phyloP scores from a whole-genome alignment of 2,888 invertebrate species.

The Branchellion lobata region DNA sequence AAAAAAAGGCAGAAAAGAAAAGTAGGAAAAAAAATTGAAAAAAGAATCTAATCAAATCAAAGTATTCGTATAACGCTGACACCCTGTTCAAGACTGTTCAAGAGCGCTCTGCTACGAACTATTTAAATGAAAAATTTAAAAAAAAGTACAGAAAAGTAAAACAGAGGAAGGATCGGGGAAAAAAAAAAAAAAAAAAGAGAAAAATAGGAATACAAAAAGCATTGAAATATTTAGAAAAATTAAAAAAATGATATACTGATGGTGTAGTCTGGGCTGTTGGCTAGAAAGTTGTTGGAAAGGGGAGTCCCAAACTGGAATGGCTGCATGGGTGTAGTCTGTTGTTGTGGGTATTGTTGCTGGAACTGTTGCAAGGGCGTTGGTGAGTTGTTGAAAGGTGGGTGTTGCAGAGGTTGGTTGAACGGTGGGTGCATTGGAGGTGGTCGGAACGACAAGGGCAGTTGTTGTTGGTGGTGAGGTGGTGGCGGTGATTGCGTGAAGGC shows the following conservation, averaged over 20 bases:
- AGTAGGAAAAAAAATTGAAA: not conserved
- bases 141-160: not conserved
- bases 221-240: no score
- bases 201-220: no score
- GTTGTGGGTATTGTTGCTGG: not conserved
- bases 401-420: constrained; percentile 9
- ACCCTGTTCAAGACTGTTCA: no score
- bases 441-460: not conserved
- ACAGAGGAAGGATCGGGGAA: no score
- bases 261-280: no score
- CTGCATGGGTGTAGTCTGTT: not conserved
- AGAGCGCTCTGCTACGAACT: no score
- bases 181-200: no score
- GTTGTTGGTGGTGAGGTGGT: no score
- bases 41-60: not conserved
- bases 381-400: not conserved
- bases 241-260: no score
- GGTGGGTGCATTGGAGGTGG: constrained; percentile 22
- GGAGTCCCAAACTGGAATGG: constrained; percentile 2
- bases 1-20: not conserved
- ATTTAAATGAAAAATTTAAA: not conserved
- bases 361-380: constrained; percentile 9
- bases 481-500: no score
- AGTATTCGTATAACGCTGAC: no score
- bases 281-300: no score